Evolutionary conservation across 2,888 invertebrate species (phyloP).

Genomic region (Acanthosepion lycidas): DNA sequence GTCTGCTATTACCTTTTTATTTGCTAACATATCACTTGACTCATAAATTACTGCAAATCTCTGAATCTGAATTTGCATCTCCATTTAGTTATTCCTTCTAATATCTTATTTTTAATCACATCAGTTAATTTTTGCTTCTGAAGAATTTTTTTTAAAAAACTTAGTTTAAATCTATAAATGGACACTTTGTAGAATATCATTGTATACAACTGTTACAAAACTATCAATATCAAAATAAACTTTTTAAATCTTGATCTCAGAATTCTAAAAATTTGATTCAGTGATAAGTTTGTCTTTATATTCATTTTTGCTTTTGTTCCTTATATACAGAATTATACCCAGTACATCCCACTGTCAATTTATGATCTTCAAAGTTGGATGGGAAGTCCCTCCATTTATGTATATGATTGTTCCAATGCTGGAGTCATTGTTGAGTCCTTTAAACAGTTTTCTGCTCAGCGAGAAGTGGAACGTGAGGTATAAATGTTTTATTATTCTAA

Average conservation of each 20-base stretch:
- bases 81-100: too few species aligned
- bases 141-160: too few species aligned
- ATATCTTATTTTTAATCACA: too few species aligned
- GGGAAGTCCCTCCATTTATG: constrained; percentile 98
- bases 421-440: constrained; percentile 91
- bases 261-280: background rate
- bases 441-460: constrained; percentile 69
- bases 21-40: too few species aligned
- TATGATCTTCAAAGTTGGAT: constrained; percentile 99
- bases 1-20: too few species aligned
- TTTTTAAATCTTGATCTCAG: background rate
- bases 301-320: constrained; percentile 40
- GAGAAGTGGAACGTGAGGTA: constrained; percentile 70
- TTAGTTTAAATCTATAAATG: too few species aligned
- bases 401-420: constrained; percentile 99
- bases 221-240: background rate
- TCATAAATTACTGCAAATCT: too few species aligned
- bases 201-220: background rate
- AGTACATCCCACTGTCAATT: constrained; percentile 98
- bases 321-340: constrained; percentile 89
- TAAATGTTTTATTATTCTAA: constrained; percentile 43
- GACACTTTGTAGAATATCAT: too few species aligned
- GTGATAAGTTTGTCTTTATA: background rate
- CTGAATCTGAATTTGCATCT: too few species aligned
- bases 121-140: too few species aligned